Base-by-base conservation (phyloP, 2,797 vertebrate genomes). In the Sibirionetta formosa region DNA sequence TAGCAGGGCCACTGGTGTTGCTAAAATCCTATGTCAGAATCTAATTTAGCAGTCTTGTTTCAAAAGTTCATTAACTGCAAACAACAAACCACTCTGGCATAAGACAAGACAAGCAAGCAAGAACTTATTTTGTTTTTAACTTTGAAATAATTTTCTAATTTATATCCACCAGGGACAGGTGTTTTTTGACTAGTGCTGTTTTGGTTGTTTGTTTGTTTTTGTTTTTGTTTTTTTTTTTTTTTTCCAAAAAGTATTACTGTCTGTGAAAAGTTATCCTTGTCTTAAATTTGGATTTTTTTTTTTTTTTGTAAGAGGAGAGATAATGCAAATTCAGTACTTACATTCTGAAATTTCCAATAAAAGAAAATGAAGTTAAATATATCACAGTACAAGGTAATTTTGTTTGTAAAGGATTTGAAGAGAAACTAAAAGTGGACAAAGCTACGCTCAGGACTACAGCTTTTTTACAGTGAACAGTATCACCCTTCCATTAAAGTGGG, bases 51-150 rank as follows among this genome's bases (percentile, higher is more conserved):
- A 23, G 50, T 60, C 36, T 82, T 75, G 20, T 53, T 87, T 73
- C 27, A 76, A 64, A 96, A 85, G 44, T 56, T 89, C 51, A 76
- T 66, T 93, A 89, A 71, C 36, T 68, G 51, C 54, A 83, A 48
- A 73, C 72, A 93, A 56, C 4, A 4, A 7, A 79, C 38, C 24
- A 13, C 22, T 58, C 18, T 19, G 35, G 18, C 58, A 23, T 82
- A 69, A 76, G 51, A 63, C 75, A 61, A 90, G 46, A 63, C 38
- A 76, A 92, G 42, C 22, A 86, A 92, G 51, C 44, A 86, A 33
- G 46, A 80, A 16, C 14, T 29, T 54, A 22, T 64, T 69, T 71
- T 86, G 58, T 1, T 57, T 90, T 88, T 63, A 63, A 69, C 24
- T 77, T 75, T 63, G 40, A 79, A 88, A 60, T 53, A 23, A 40